These are phyloP conservation scores for Heliconius nattereri DNA, from an alignment of 1,140 invertebrate genomes.

Conservation along the genomic window DNA sequence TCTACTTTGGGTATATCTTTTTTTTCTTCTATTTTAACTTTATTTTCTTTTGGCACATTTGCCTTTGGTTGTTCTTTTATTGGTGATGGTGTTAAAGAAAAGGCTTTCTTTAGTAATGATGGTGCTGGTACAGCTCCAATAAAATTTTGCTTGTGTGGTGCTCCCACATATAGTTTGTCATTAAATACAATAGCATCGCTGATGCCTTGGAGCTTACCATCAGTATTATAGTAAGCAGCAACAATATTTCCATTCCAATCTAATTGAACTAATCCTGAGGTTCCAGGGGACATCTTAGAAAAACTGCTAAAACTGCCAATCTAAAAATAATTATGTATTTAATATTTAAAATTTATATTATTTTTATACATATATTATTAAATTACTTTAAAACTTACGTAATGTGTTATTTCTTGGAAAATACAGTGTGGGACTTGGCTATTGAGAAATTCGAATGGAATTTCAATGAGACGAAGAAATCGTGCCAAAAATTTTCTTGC, in stretches of 20 bases:
- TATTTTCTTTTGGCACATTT: constrained; percentile 32
- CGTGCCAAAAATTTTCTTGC: constrained; percentile 84
- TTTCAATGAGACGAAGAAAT: constrained; percentile 80
- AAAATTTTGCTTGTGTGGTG: constrained; percentile 84
- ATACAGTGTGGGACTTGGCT: constrained; percentile 82
- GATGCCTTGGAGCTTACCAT: constrained; percentile 75
- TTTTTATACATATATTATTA: background rate
- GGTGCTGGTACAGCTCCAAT: constrained; percentile 82
- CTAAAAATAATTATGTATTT: constrained; percentile 53
- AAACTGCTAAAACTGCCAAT: constrained; percentile 77
- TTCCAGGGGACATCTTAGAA: constrained; percentile 56
- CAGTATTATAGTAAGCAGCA: constrained; percentile 82
- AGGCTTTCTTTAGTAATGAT: constrained; percentile 80
- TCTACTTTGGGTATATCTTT: constrained; percentile 25
- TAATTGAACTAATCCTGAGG: constrained; percentile 82
- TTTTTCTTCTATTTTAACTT: constrained; percentile 41
- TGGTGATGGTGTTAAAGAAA: constrained; percentile 49
- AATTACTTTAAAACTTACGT: constrained; percentile 72
- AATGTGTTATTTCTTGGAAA: constrained; percentile 79
- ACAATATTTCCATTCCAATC: constrained; percentile 86
- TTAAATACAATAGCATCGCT: constrained; percentile 84
- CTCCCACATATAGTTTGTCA: constrained; percentile 82
- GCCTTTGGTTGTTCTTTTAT: constrained; percentile 40
- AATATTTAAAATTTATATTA: background rate
- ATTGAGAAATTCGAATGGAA: constrained; percentile 82